Percentiles rank a stretch among this genome's conserved stretches.
Evolutionary conservation across 2,888 invertebrate genomes (phyloP).

Genomic region (Zaprionus bogoriensis): DNA sequence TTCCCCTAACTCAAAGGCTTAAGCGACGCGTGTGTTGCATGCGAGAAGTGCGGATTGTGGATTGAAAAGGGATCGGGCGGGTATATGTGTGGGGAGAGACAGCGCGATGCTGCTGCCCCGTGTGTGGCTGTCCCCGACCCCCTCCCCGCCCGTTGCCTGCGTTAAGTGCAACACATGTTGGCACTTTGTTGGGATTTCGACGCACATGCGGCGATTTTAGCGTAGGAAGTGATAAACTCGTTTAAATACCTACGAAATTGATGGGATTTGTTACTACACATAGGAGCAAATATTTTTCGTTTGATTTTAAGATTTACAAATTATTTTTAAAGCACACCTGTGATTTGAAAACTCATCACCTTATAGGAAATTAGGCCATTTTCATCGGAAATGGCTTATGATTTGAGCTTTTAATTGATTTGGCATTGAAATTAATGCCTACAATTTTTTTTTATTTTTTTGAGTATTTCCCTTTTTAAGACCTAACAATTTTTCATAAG

Average conservation of each 20-base stretch:
- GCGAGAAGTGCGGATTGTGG: conserved; percentile 6
- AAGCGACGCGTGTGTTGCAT: conserved; percentile 52
- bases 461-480: no score
- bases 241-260: conserved; percentile 1
- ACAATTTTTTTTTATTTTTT: no score
- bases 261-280: neutral
- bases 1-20: conserved; percentile 64
- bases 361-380: no score
- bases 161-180: conserved; percentile 78
- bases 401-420: no score
- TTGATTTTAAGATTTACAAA: neutral
- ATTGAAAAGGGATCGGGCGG: no score
- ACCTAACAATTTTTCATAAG: no score
- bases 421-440: no score
- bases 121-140: conserved; percentile 2
- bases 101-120: neutral
- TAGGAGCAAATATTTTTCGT: no score
- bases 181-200: conserved; percentile 72
- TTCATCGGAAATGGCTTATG: no score
- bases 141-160: conserved; percentile 8
- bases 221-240: conserved; percentile 22
- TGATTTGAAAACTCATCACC: no score
- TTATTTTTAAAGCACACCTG: no score
- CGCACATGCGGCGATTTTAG: conserved; percentile 40
- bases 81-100: no score